These are phyloP conservation scores for Rhinophrynus dorsalis DNA, from an alignment of 2,797 vertebrate genomes.

Conservation along the genomic window DNA sequence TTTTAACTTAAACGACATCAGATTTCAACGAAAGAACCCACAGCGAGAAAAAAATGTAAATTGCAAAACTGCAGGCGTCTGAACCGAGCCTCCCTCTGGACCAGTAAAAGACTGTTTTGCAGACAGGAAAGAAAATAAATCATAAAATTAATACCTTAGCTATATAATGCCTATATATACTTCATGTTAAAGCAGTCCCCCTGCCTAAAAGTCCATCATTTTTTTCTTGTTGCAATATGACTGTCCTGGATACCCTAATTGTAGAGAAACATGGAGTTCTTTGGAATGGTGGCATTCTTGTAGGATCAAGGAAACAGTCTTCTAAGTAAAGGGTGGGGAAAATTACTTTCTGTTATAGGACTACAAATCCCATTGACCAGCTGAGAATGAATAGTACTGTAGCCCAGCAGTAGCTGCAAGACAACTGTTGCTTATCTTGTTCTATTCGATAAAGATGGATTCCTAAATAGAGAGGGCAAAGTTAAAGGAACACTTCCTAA, in stretches of 20 bases:
- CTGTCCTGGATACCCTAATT: not conserved
- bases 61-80: constrained; percentile 42
- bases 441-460: too few species aligned
- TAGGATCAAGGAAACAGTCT: not conserved
- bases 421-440: too few species aligned
- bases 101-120: constrained; percentile 39
- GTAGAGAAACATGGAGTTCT: not conserved
- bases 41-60: constrained; percentile 36
- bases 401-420: too few species aligned
- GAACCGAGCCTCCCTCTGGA: constrained; percentile 23
- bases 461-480: too few species aligned
- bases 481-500: too few species aligned
- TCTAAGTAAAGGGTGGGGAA: too few species aligned
- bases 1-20: constrained; percentile 26
- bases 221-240: not conserved
- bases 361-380: too few species aligned
- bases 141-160: constrained; percentile 47
- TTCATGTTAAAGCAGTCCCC: constrained; percentile 7
- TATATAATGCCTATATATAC: constrained; percentile 40
- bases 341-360: too few species aligned
- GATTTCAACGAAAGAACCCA: constrained; percentile 31
- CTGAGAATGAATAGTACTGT: too few species aligned
- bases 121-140: constrained; percentile 50
- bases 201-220: constrained; percentile 2
- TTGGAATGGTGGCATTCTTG: not conserved